Evolutionary conservation across 2,797 vertebrate genomes (phyloP).

Genomic region (Carduelis carduelis): DNA sequence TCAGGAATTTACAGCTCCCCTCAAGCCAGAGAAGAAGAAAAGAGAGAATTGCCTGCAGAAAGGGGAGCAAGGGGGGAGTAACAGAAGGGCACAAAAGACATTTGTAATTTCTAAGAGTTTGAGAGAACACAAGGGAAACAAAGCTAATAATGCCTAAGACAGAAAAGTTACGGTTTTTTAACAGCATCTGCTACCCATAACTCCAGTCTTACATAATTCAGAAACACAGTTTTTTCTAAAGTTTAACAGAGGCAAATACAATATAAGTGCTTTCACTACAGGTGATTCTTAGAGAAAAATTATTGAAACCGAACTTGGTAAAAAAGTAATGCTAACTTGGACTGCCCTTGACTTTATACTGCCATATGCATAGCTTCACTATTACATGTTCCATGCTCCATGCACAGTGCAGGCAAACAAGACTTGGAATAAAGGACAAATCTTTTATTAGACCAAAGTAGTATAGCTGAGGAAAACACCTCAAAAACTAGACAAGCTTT

Average conservation of each 20-base stretch:
- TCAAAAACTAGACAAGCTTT: background rate
- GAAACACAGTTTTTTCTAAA: background rate
- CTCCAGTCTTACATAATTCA: background rate
- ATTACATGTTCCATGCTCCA: background rate
- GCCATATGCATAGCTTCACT: background rate
- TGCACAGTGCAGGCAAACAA: background rate
- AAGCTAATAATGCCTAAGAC: background rate
- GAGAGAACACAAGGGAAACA: background rate
- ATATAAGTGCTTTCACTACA: background rate
- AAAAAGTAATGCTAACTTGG: background rate
- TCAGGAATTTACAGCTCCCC: background rate
- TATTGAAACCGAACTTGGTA: background rate
- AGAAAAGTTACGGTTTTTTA: background rate
- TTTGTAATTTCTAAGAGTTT: background rate
- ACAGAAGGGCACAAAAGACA: background rate
- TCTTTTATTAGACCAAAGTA: background rate
- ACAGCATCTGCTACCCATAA: background rate
- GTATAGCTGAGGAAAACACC: background rate
- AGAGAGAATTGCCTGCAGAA: background rate
- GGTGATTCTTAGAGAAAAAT: background rate
- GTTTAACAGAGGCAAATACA: background rate
- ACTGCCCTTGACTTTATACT: background rate
- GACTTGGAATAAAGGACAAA: background rate
- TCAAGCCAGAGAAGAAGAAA: background rate
- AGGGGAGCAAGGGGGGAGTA: background rate